These are phyloP conservation scores for Grallaria varia DNA, from an alignment of 2,113 vertebrate species.

Conservation along the genomic window DNA sequence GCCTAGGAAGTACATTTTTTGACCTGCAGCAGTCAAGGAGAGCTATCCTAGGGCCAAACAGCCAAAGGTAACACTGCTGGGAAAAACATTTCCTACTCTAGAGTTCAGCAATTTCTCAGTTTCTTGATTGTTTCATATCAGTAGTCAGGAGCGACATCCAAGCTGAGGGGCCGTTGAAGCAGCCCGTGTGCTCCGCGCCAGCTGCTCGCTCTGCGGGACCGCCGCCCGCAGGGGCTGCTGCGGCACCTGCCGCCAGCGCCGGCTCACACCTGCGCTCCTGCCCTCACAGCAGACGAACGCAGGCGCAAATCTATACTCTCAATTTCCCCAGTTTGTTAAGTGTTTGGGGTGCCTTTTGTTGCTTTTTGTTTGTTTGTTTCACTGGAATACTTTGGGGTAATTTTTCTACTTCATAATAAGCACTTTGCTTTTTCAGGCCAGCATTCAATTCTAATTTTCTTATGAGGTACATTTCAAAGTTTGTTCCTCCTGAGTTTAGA, in stretches of 20 bases:
- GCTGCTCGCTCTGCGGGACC: background rate
- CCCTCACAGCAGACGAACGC: background rate
- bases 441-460: background rate
- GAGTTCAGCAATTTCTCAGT: background rate
- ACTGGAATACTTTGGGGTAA: background rate
- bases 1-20: background rate
- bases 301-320: fast-evolving
- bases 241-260: background rate
- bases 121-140: background rate
- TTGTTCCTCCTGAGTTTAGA: background rate
- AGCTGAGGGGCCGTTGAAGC: background rate
- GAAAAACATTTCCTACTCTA: background rate
- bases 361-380: background rate
- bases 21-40: background rate
- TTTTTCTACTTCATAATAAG: background rate
- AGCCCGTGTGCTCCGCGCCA: background rate
- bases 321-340: background rate
- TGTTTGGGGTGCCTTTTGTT: background rate
- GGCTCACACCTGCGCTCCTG: background rate
- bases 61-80: background rate
- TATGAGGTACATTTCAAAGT: background rate
- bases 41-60: background rate
- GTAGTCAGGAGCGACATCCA: background rate
- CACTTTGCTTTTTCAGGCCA: background rate
- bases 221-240: background rate